Evolutionary conservation across 1,140 invertebrate genomes (phyloP).

Genomic region (Rhagoletis pomonella): DNA sequence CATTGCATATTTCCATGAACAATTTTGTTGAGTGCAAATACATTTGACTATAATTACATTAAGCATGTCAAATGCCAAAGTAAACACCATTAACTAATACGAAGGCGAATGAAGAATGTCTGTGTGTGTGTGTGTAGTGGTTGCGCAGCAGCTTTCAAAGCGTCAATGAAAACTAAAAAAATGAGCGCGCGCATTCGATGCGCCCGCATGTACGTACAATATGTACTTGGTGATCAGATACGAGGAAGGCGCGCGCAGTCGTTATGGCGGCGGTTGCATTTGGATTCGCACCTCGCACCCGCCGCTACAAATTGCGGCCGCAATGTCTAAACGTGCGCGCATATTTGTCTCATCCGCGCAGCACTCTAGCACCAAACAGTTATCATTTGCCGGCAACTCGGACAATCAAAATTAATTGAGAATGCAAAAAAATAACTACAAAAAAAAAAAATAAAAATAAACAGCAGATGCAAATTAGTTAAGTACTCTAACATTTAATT

Average conservation of each 20-base stretch:
- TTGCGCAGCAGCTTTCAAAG: too few species aligned
- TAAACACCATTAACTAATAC: slow-evolving; percentile 33
- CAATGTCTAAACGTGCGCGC: neutral
- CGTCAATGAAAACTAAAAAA: too few species aligned
- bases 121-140: neutral
- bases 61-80: slow-evolving; percentile 43
- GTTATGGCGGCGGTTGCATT: neutral
- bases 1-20: neutral
- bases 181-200: too few species aligned
- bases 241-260: neutral
- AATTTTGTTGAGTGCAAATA: slow-evolving; percentile 47
- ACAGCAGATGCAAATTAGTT: slow-evolving; percentile 43
- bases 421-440: slow-evolving; percentile 21
- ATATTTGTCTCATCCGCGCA: neutral
- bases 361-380: neutral
- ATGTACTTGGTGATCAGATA: too few species aligned
- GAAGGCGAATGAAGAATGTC: neutral
- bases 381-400: slow-evolving; percentile 25
- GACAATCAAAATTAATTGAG: slow-evolving; percentile 46
- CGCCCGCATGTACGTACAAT: neutral
- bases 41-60: slow-evolving; percentile 37
- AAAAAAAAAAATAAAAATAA: slow-evolving; percentile 11
- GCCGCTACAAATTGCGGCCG: neutral
- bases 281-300: neutral
- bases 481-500: slow-evolving; percentile 51